Evolutionary conservation across 1,140 invertebrate species (phyloP).

Genomic region (Caerostris darwini): DNA sequence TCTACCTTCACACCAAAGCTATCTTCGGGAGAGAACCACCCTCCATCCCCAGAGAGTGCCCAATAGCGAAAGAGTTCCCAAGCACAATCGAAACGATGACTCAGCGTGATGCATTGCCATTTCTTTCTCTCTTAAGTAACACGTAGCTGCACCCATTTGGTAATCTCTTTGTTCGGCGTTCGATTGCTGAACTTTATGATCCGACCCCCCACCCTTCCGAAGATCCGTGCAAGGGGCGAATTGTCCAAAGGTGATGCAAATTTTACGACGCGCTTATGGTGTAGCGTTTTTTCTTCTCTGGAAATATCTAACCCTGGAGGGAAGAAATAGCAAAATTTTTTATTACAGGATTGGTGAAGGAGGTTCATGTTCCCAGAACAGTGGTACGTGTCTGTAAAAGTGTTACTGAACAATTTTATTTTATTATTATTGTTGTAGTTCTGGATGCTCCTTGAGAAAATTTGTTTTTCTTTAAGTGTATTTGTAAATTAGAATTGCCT

Average conservation of each 20-base stretch:
- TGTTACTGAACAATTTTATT: too few relatives aligned
- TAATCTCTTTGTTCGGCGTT: conserved; percentile 6
- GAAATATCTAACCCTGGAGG: conserved; percentile 1
- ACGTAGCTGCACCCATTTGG: not conserved
- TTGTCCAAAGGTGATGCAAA: not conserved
- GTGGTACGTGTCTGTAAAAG: too few relatives aligned
- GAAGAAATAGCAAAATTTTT: too few relatives aligned
- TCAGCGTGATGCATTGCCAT: not conserved
- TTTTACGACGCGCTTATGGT: conserved; percentile 1
- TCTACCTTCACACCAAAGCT: not conserved
- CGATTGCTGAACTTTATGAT: conserved; percentile 14
- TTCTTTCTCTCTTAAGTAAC: not conserved
- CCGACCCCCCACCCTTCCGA: not conserved
- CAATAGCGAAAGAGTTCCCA: not conserved
- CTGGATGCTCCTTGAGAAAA: too few relatives aligned
- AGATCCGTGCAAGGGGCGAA: not conserved
- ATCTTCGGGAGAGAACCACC: not conserved
- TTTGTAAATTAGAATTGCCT: too few relatives aligned
- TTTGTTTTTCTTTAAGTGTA: too few relatives aligned
- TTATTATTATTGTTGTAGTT: too few relatives aligned
- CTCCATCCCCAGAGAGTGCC: not conserved
- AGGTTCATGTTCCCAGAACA: too few relatives aligned
- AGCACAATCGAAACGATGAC: conserved; percentile 11
- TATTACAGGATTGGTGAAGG: too few relatives aligned
- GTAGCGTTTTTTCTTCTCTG: not conserved